Evolutionary conservation across 2,888 invertebrate species (phyloP), one percentile per base, ranked within the genome.

Genomic region (Neria commutata): DNA sequence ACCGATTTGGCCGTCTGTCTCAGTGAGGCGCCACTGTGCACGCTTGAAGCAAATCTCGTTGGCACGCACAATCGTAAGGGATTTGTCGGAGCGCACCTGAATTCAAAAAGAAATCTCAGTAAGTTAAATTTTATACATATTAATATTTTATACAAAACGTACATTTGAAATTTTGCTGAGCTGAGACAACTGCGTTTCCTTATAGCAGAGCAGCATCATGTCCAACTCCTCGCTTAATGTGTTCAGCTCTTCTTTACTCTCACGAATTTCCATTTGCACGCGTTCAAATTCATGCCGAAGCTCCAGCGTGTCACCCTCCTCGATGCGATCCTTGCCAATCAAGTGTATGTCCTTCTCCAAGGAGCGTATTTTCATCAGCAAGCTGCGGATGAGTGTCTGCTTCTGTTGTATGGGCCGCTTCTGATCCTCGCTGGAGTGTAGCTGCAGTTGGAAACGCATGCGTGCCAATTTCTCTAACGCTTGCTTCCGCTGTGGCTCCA

Each of bases 31-130:
- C 99, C 99, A 99, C 75, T 95, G 92, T 3, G 98, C 98, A 74
- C 95, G 94, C 82, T 98, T 97, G 83, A 99, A 99, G 82, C 96
- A 98, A 72, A 99, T 98, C 84, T 98, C 95, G 70, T 92, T 92
- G 1, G 91, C 89, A 33, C 96, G 85, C 24, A 94, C 92, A 54
- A 91, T 89, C 0, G 90, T 88, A 24, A 91, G 86, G 2, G 89
- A 88, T 73, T 89, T 89, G 76, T 91, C 87, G 34, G 86, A 87
- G 14, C 87, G 80, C 50, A 88, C 65, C 65, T 65, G 23, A 2
- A 33, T 19, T 11, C 17, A 14, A 25, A 24, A 8, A 48, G 14
- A 33, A 5, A 3, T 49, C 19, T 5, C 29, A 49, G 5, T 2
- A 26, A 23, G 25, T 10, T 25, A 48, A 25, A 6, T 16, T 23